These are phyloP conservation scores for Upupa epops DNA, from an alignment of 2,113 vertebrate genomes.

Conservation along the genomic window DNA sequence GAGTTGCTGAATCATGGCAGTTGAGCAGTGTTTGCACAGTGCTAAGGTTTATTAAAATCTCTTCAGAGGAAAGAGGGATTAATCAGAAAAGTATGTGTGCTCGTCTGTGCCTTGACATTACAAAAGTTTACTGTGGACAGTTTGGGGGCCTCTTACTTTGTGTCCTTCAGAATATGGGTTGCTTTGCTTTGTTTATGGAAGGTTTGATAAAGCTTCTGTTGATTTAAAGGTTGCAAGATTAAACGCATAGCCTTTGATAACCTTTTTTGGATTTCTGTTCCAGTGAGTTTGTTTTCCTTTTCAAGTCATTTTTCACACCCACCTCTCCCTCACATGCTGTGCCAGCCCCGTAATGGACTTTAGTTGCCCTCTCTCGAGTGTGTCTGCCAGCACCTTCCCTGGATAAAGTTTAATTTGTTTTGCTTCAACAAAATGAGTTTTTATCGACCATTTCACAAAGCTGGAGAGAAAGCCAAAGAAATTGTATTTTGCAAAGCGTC, in stretches of 20 bases:
- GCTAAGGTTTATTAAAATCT: background rate
- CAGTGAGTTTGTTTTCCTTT: slow-evolving; percentile 14
- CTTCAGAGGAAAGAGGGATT: background rate
- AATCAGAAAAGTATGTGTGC: background rate
- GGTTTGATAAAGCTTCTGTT: slow-evolving; percentile 10
- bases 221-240: background rate
- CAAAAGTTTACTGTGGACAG: background rate
- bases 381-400: slow-evolving; percentile 9
- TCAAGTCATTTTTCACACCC: background rate
- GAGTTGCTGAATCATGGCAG: background rate
- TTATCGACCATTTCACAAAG: slow-evolving; percentile 28
- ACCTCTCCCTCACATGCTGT: background rate
- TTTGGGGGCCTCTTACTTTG: background rate
- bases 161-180: background rate
- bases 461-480: slow-evolving; percentile 19
- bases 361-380: background rate
- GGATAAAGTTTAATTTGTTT: slow-evolving; percentile 50
- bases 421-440: slow-evolving; percentile 29
- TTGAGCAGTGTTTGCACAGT: background rate
- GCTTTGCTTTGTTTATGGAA: background rate
- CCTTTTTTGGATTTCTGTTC: background rate
- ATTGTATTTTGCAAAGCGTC: background rate
- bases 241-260: background rate
- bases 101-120: background rate
- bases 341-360: background rate